Evolutionary conservation across 2,113 vertebrate genomes (phyloP).

Genomic region (Raja brachyura): DNA sequence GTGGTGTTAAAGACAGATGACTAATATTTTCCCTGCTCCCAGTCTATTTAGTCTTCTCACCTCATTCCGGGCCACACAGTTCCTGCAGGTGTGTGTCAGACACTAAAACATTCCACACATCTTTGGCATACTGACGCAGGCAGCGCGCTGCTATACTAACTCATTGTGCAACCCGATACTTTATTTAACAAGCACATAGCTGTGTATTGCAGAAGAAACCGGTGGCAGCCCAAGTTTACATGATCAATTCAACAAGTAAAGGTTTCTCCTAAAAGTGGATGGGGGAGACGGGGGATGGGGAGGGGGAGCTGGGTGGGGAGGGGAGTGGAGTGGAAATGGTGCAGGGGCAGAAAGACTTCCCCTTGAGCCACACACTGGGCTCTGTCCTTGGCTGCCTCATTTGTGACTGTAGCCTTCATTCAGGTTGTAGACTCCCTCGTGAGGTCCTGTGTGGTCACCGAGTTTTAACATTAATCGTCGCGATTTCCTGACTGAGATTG

Average conservation of each 20-base stretch:
- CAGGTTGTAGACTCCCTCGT: not conserved
- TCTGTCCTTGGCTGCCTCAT: not conserved
- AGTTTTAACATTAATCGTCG: too few relatives aligned
- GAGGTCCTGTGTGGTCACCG: not conserved
- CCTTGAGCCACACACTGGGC: not conserved
- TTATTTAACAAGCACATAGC: not conserved
- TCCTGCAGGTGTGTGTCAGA: not conserved
- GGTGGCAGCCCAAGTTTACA: not conserved
- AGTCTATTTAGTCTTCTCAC: conserved; percentile 19
- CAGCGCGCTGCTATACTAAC: not conserved
- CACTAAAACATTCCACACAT: conserved; percentile 18
- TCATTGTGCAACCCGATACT: not conserved
- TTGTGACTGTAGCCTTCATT: not conserved
- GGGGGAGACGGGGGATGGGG: not conserved
- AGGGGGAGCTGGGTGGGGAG: not conserved
- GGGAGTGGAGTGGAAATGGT: too few relatives aligned
- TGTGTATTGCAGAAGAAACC: conserved; percentile 3
- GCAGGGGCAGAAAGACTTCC: not conserved
- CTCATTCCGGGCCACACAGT: not conserved
- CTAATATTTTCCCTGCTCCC: not conserved
- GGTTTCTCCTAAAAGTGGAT: not conserved
- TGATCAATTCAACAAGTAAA: not conserved
- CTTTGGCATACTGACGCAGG: not conserved
- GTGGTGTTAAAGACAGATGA: not conserved
- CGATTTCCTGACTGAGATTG: too few relatives aligned